phyloP scores from a whole-genome alignment of 1,140 invertebrate genomes.

The Drosophila obscura region DNA sequence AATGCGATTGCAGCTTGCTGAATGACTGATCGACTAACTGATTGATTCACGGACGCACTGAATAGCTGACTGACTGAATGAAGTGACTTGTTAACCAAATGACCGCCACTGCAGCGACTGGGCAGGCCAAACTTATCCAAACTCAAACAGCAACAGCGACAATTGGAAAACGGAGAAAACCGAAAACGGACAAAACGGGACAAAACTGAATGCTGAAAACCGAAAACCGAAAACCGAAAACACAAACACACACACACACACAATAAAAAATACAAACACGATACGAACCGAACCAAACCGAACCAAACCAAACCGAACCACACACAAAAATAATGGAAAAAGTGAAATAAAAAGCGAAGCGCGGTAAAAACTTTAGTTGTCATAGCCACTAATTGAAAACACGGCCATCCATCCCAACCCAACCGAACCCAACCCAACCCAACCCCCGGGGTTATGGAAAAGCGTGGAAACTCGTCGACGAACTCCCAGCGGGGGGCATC shows the following conservation, averaged over 20 bases:
- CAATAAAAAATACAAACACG: neutral
- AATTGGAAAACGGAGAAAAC: slow-evolving; percentile 16
- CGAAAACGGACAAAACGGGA: neutral
- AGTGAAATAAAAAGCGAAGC: slow-evolving; percentile 18
- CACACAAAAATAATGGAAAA: slow-evolving; percentile 20
- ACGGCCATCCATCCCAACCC: neutral
- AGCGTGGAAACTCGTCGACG: slow-evolving; percentile 3
- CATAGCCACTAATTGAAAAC: slow-evolving; percentile 75
- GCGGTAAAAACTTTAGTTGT: slow-evolving; percentile 62
- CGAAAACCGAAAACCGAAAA: too few relatives aligned
- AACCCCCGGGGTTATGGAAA: slow-evolving; percentile 28
- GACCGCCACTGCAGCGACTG: slow-evolving; percentile 29
- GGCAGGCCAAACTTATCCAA: slow-evolving; percentile 13
- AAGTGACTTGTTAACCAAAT: slow-evolving; percentile 47
- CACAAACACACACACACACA: neutral
- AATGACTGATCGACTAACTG: neutral
- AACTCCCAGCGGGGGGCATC: slow-evolving; percentile 6
- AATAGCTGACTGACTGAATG: neutral
- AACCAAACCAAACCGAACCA: slow-evolving; percentile 2
- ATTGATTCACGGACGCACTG: slow-evolving; percentile 1
- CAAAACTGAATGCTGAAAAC: too few relatives aligned
- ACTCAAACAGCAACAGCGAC: slow-evolving; percentile 1
- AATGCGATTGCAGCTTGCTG: slow-evolving; percentile 10
- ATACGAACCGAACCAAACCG: neutral
- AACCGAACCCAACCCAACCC: too few relatives aligned